Evolutionary conservation across 1,140 invertebrate genomes (phyloP).

Genomic region (Heterodera carotae): DNA sequence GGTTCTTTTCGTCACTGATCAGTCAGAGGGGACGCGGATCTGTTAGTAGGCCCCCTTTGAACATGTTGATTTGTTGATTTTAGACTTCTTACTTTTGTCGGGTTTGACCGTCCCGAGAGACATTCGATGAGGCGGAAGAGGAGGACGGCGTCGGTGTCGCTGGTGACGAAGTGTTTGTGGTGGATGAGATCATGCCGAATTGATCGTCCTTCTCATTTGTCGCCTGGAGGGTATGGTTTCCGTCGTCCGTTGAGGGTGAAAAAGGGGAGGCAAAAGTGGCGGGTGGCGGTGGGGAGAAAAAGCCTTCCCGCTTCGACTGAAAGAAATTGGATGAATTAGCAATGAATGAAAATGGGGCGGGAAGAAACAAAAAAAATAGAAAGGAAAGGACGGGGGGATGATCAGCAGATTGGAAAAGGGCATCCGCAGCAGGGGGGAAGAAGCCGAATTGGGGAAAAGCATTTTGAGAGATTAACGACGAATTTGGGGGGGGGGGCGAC

Average conservation of each 20-base stretch:
- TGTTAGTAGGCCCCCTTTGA: background rate
- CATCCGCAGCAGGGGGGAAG: too few relatives aligned
- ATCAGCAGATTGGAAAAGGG: too few relatives aligned
- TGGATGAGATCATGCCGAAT: background rate
- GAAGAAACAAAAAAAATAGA: too few relatives aligned
- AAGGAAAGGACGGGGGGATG: too few relatives aligned
- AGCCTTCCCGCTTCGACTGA: constrained; percentile 6
- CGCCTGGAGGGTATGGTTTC: background rate
- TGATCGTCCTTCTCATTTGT: background rate
- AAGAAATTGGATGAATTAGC: background rate
- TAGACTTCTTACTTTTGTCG: background rate
- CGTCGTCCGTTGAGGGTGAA: background rate
- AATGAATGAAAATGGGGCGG: too few relatives aligned
- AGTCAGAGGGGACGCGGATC: background rate
- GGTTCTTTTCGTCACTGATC: too few relatives aligned
- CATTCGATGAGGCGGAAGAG: background rate
- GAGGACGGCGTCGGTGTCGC: background rate
- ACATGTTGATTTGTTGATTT: background rate
- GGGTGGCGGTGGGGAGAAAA: constrained; percentile 12
- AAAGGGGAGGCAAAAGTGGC: constrained; percentile 9
- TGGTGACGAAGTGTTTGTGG: background rate
- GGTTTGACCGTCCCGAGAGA: background rate
- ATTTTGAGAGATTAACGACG: too few relatives aligned
- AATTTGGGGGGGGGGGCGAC: too few relatives aligned
- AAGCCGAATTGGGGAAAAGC: too few relatives aligned